phyloP scores from a whole-genome alignment of 2,888 invertebrate species.

The Campoletis raptor region DNA sequence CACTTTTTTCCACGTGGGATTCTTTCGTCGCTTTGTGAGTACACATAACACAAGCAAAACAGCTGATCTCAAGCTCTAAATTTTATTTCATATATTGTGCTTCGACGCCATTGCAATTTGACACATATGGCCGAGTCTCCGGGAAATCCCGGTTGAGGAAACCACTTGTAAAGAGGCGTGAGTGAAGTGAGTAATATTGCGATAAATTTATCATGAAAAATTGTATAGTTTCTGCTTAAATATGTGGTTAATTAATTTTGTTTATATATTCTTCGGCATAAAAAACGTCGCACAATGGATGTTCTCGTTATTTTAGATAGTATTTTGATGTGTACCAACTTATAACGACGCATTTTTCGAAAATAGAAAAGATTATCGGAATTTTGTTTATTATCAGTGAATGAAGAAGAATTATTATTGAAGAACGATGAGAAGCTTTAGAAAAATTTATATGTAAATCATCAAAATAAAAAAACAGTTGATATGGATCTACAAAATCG shows the following conservation, averaged over 20 bases:
- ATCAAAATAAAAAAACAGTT: not conserved
- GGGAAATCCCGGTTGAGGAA: slow-evolving; percentile 1
- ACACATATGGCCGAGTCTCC: not conserved
- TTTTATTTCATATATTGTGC: not conserved
- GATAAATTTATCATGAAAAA: not conserved
- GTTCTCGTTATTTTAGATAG: not conserved
- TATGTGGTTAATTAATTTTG: not conserved
- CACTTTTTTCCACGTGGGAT: not conserved
- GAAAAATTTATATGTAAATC: not conserved
- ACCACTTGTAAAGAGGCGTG: not conserved
- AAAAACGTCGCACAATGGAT: not conserved
- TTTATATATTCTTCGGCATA: not conserved
- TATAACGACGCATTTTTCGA: not conserved
- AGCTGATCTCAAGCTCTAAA: not conserved
- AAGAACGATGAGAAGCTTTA: not conserved
- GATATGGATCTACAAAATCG: not conserved
- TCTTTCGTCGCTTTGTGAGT: not conserved
- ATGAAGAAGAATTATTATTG: not conserved
- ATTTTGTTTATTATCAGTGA: not conserved
- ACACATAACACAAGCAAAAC: not conserved
- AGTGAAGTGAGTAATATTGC: not conserved
- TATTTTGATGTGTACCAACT: not conserved
- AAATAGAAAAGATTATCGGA: not conserved
- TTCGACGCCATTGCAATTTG: slow-evolving; percentile 4
- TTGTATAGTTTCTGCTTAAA: not conserved